Evolutionary conservation across 2,113 vertebrate species (phyloP).

Genomic region (Tichodroma muraria): DNA sequence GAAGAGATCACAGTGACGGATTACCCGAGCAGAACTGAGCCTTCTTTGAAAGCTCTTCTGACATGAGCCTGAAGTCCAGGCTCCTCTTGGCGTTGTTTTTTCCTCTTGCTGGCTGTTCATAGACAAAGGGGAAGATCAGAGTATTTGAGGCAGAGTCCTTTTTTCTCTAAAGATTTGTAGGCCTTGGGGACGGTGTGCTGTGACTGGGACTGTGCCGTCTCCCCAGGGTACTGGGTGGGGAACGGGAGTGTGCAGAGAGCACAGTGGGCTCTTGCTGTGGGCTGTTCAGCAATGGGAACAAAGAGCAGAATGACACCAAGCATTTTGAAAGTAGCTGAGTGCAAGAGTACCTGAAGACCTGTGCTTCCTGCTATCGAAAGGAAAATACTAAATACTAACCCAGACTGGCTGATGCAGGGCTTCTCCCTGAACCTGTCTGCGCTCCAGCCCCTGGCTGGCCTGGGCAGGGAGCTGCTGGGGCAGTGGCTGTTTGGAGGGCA

Average conservation of each 20-base stretch:
- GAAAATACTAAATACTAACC: neutral
- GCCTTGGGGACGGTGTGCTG: neutral
- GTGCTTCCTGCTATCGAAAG: neutral
- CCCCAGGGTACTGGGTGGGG: neutral
- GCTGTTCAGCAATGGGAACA: neutral
- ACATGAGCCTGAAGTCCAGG: neutral
- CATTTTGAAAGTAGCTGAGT: neutral
- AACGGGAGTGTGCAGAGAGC: neutral
- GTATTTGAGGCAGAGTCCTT: neutral
- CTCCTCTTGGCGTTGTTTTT: neutral
- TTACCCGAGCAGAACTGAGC: neutral
- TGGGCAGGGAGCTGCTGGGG: neutral
- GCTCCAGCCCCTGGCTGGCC: rapidly evolving
- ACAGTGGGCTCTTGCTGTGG: neutral
- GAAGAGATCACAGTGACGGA: neutral
- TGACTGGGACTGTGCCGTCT: neutral
- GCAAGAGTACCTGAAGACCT: neutral
- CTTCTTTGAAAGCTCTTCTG: neutral
- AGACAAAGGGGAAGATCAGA: neutral
- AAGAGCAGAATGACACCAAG: neutral
- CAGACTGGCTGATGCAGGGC: neutral
- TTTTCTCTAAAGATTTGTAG: neutral
- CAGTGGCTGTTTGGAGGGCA: neutral
- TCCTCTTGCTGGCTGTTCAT: neutral
- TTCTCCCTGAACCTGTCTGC: neutral